Evolutionary conservation across 1,140 invertebrate species (phyloP), one percentile per base, ranked within the genome.

Genomic region (Hylaeus anthracinus): DNA sequence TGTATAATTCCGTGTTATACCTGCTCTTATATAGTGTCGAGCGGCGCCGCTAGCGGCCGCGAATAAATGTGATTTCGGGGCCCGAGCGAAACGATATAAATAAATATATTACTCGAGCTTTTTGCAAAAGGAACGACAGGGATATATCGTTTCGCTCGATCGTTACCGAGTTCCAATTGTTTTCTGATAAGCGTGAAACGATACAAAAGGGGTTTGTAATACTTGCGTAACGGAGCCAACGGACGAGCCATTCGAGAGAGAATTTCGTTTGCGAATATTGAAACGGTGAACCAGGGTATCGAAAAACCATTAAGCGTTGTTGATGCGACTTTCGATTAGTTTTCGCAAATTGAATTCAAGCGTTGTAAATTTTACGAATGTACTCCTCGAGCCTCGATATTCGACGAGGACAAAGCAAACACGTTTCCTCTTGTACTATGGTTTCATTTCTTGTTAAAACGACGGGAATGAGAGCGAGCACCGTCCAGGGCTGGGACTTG

Each of bases 1-100:
- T 91, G 86, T 92, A 90, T 91, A 91, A 88, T 91, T 92, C 90
- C 88, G 89, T 86, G 78, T 87, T 90, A 89, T 84, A 88, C 84
- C 81, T 88, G 86, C 83, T 82, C 81, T 86, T 65, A 61, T 56
- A 61, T 61, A 39, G 64, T 70, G 37, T 60, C 69, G 66, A 86
- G 72, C 56, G 70, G 26, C 70, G 12, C 8, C 56, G 61, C 45
- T 51, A 53, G 65, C 80, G 45, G 37, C 37, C 15, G n/a, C 39
- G 5, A 55, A 61, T 9, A 39, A n/a, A 5, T 72, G 53, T 2
- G 58, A 77, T 66, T 1, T 26, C 26, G 26, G 37, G 63, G 14
- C 26, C 2, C 48, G 61, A 73, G n/a, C 53, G n/a, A 43, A 41
- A 58, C 51, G 12, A 12, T 26, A 4, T 1, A 6, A 1, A 60